phyloP scores from a whole-genome alignment of 2,797 vertebrate genomes.

The Aythya fuligula region DNA sequence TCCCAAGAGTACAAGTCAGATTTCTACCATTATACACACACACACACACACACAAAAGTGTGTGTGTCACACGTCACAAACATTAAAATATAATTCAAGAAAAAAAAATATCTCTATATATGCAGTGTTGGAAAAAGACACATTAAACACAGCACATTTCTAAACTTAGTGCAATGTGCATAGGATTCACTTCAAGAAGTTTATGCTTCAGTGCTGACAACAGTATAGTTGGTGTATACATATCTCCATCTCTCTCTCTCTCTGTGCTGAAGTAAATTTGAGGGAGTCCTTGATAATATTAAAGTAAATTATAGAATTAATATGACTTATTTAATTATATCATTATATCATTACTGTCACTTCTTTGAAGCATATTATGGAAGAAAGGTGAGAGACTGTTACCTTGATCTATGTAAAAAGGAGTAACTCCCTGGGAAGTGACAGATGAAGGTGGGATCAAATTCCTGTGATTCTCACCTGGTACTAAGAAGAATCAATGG shows the following conservation, averaged over 20 bases:
- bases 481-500: background rate
- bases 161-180: too few species aligned
- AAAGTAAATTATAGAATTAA: background rate
- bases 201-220: too few species aligned
- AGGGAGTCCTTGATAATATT: background rate
- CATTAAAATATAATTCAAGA: background rate
- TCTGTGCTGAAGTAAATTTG: background rate
- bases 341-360: background rate
- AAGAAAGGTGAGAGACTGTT: background rate
- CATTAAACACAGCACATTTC: background rate
- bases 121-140: background rate
- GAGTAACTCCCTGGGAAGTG: background rate
- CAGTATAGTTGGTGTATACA: too few species aligned
- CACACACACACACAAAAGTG: background rate
- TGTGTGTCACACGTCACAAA: background rate
- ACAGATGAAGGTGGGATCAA: background rate
- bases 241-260: background rate
- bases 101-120: background rate
- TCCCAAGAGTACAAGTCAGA: background rate
- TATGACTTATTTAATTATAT: background rate
- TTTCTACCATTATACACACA: background rate
- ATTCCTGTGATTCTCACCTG: background rate
- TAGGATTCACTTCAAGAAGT: too few species aligned
- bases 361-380: background rate
- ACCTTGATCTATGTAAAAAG: fast-evolving